phyloP scores from a whole-genome alignment of 2,888 invertebrate genomes.

The Tetrapedia diversipes region DNA sequence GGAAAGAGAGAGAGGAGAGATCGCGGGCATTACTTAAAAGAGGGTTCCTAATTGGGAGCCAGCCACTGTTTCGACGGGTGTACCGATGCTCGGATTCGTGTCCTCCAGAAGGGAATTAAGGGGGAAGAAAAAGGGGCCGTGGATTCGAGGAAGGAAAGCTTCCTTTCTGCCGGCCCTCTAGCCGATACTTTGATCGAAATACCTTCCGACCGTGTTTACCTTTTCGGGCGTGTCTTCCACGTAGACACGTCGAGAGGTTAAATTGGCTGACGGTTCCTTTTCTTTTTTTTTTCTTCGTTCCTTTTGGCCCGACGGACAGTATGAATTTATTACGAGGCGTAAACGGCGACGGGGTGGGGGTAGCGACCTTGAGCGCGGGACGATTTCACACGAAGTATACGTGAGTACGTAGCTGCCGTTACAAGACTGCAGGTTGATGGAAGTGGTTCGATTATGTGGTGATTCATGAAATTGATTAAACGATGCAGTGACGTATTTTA shows the following conservation, averaged over 20 bases:
- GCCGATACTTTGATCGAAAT: constrained; percentile 42
- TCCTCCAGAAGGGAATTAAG: constrained; percentile 55
- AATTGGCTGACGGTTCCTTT: neutral
- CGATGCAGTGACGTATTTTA: no score
- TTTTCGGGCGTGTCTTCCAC: constrained; percentile 30
- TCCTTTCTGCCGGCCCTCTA: constrained; percentile 17
- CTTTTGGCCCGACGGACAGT: neutral
- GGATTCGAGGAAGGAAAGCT: constrained; percentile 58
- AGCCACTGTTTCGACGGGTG: constrained; percentile 79
- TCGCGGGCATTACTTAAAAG: constrained; percentile 75
- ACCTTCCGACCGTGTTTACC: constrained; percentile 29
- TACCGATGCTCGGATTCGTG: constrained; percentile 70
- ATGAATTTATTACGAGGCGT: constrained; percentile 15
- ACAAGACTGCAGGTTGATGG: no score
- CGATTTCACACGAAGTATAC: neutral
- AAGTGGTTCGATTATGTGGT: no score
- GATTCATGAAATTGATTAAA: no score
- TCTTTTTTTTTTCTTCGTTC: neutral
- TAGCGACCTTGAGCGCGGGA: neutral
- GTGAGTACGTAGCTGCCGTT: no score
- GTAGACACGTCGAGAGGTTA: constrained; percentile 13
- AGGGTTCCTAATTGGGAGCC: constrained; percentile 81
- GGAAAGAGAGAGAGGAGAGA: constrained; percentile 57
- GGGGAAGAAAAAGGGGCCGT: constrained; percentile 46
- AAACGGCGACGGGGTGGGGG: neutral